Evolutionary conservation across 2,113 vertebrate species (phyloP).

Genomic region (Strix aluco): DNA sequence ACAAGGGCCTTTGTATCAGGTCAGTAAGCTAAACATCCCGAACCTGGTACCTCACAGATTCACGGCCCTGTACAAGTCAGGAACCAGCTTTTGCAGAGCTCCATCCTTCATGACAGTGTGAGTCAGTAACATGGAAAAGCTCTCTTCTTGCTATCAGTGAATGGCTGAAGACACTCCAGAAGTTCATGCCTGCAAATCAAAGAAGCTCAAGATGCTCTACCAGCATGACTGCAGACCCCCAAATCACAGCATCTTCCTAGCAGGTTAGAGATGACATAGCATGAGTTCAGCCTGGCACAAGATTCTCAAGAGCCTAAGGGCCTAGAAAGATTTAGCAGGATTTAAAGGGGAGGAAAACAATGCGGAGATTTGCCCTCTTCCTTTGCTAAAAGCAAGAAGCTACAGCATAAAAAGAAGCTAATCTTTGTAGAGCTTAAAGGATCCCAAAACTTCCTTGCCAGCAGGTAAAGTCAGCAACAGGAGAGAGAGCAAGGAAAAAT

Average conservation of each 20-base stretch:
- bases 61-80: neutral
- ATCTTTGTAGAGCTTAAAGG: neutral
- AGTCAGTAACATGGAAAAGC: neutral
- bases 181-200: neutral
- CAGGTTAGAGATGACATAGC: neutral
- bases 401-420: neutral
- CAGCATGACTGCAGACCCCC: neutral
- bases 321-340: neutral
- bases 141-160: neutral
- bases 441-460: neutral
- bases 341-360: neutral
- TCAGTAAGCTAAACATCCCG: neutral
- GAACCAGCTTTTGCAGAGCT: neutral
- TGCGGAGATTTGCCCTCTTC: neutral
- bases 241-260: neutral
- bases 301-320: neutral
- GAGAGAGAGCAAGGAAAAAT: neutral
- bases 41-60: neutral
- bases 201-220: neutral
- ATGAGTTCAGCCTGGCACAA: neutral
- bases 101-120: neutral
- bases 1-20: neutral
- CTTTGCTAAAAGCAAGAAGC: neutral
- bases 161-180: constrained; percentile 38
- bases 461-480: neutral